phyloP scores from a whole-genome alignment of 2,113 vertebrate species.

The Ardeotis arabs region DNA sequence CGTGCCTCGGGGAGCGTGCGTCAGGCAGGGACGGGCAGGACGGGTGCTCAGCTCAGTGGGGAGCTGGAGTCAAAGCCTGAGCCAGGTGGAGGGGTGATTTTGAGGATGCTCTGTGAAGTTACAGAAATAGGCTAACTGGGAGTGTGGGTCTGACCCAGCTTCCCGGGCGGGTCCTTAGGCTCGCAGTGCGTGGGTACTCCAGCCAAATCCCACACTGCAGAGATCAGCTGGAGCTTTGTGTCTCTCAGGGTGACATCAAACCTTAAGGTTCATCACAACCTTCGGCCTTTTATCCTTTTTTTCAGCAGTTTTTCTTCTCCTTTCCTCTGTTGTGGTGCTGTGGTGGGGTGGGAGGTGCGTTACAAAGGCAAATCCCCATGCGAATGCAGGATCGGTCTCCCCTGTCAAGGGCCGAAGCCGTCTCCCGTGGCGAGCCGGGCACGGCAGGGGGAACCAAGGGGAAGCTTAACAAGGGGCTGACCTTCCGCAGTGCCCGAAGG shows the following conservation, averaged over 20 bases:
- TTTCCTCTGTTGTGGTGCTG: too few species aligned
- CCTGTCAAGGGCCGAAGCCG: too few species aligned
- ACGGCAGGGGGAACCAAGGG: not conserved
- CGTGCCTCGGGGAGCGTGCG: too few species aligned
- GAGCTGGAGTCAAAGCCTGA: too few species aligned
- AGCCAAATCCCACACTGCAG: not conserved
- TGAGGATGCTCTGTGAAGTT: not conserved
- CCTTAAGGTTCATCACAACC: too few species aligned
- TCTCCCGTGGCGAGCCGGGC: not conserved
- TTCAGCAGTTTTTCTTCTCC: too few species aligned
- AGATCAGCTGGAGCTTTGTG: not conserved
- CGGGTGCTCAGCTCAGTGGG: not conserved
- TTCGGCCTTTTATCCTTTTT: too few species aligned
- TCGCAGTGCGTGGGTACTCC: rapidly evolving
- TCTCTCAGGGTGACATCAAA: too few species aligned
- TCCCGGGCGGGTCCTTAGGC: not conserved
- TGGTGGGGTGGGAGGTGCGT: too few species aligned
- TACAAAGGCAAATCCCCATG: too few species aligned
- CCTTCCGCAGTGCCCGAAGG: not conserved
- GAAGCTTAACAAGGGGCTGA: not conserved
- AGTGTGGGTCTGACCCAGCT: not conserved
- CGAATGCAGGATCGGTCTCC: too few species aligned
- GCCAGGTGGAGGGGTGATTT: not conserved
- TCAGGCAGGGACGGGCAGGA: not conserved
- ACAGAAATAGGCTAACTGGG: too few species aligned